A percentile compares a stretch with the other conserved stretches of the same genome.
These are phyloP conservation scores for Cyphomyrmex costatus DNA, from an alignment of 1,140 invertebrate genomes.

Conservation along the genomic window DNA sequence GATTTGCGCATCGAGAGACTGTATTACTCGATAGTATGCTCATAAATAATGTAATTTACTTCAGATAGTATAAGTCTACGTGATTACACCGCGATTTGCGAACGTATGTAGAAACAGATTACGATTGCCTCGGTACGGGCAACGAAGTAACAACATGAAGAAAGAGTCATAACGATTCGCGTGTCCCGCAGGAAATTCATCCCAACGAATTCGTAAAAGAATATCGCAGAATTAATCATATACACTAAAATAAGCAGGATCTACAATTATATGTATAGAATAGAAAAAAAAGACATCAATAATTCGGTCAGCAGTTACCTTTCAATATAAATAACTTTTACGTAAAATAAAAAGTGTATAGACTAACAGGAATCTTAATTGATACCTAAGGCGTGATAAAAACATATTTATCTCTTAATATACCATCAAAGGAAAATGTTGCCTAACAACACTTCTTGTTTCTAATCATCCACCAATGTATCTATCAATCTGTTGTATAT, in stretches of 20 bases:
- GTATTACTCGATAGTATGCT: not conserved
- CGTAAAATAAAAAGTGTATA: not conserved
- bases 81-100: not conserved
- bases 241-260: not conserved
- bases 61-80: not conserved
- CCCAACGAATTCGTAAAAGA: not conserved
- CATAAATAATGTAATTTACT: not conserved
- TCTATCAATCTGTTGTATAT: constrained; percentile 17
- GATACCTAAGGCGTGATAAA: not conserved
- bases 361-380: not conserved
- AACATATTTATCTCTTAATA: not conserved
- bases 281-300: not conserved
- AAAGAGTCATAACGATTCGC: not conserved
- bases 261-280: not conserved
- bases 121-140: not conserved
- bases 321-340: not conserved
- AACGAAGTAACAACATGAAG: not conserved
- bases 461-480: not conserved
- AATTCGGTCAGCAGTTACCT: not conserved
- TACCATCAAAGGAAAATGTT: not conserved
- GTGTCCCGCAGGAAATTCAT: not conserved
- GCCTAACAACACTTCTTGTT: not conserved
- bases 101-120: constrained; percentile 25
- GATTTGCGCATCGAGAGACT: constrained; percentile 17
- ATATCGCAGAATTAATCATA: not conserved